Percentiles rank a stretch among this genome's conserved stretches.
These are phyloP conservation scores for Zoanthus sociatus DNA, from an alignment of 92 coral and sea anemone species.

Conservation along the genomic window DNA sequence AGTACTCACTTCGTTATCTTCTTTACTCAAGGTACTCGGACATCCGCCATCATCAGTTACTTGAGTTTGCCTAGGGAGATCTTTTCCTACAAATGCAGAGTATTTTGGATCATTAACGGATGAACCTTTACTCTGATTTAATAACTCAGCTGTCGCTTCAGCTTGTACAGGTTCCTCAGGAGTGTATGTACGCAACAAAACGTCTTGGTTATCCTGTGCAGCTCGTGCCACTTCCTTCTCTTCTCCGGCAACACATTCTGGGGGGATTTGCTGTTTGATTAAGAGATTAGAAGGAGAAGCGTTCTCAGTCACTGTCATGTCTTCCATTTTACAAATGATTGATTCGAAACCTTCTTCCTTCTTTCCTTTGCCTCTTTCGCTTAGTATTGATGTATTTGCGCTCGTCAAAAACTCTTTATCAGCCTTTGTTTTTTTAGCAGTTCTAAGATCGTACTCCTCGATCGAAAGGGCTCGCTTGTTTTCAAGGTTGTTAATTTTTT, in stretches of 20 bases:
- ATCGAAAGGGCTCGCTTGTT: conserved; percentile 29
- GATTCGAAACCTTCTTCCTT: background rate
- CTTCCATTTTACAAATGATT: background rate
- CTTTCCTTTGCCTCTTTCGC: no score
- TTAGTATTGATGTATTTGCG: background rate
- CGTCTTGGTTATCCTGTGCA: background rate
- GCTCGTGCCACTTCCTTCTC: background rate
- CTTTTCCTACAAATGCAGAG: background rate
- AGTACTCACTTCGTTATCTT: background rate
- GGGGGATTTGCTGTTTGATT: background rate
- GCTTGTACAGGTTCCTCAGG: background rate
- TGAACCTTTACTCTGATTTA: background rate
- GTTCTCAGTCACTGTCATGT: background rate
- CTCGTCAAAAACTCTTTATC: background rate
- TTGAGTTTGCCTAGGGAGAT: background rate
- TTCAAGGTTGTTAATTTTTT: background rate
- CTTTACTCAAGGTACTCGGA: background rate
- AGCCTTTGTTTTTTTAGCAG: conserved; percentile 12
- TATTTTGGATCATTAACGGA: background rate
- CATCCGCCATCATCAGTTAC: background rate
- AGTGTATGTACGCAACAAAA: background rate
- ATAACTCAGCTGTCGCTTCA: background rate
- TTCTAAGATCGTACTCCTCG: conserved; percentile 27
- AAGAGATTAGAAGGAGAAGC: background rate
- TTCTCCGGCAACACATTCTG: background rate